Evolutionary conservation across 1,140 invertebrate species (phyloP).

Genomic region (Sipha flava): DNA sequence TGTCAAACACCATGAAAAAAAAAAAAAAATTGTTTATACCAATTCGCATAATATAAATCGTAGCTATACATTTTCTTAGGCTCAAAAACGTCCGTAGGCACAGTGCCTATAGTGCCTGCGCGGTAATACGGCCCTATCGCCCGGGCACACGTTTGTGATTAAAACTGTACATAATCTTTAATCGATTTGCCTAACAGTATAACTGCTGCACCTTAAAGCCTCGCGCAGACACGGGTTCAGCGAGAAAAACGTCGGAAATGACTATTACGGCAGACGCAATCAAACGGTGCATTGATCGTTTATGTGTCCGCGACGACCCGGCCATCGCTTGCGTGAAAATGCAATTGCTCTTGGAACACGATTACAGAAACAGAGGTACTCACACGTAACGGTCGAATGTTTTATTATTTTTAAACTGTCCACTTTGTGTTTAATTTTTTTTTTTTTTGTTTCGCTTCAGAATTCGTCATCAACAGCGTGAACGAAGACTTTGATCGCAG

Average conservation of each 20-base stretch:
- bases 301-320: neutral
- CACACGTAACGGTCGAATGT: neutral
- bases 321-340: neutral
- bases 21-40: too few species aligned
- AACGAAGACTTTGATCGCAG: neutral
- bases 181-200: too few species aligned
- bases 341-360: neutral
- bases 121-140: too few species aligned
- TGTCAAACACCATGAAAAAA: too few species aligned
- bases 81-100: too few species aligned
- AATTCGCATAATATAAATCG: too few species aligned
- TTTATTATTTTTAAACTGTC: too few species aligned
- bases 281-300: neutral
- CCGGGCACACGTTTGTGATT: too few species aligned
- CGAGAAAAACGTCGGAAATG: neutral
- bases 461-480: neutral
- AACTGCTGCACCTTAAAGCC: neutral
- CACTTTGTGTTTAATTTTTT: neutral
- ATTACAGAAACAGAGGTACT: neutral
- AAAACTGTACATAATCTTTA: too few species aligned
- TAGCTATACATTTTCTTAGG: too few species aligned
- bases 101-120: too few species aligned
- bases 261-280: neutral
- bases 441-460: neutral
- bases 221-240: neutral